Conservation (phyloP, 2,113 vertebrate species). For the Rhynchopsitta pachyrhyncha region DNA sequence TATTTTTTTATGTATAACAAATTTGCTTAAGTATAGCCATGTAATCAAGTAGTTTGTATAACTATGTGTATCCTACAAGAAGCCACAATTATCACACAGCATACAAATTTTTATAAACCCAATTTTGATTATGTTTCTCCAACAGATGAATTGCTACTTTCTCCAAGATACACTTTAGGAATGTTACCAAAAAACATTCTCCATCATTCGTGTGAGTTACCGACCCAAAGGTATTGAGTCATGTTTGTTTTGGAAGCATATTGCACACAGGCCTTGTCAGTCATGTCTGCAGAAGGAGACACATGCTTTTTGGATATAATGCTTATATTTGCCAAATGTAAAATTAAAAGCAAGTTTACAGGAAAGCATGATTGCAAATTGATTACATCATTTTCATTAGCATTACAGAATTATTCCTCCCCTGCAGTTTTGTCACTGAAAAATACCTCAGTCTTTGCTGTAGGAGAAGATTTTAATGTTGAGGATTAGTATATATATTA, state of each 20-base stretch:
- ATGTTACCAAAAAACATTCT: not conserved
- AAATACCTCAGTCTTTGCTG: not conserved
- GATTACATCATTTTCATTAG: constrained; percentile 26
- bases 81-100: not conserved
- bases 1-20: not conserved
- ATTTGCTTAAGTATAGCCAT: not conserved
- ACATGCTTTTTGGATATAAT: not conserved
- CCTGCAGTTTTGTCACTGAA: not conserved
- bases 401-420: constrained; percentile 21
- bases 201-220: not conserved
- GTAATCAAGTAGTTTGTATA: not conserved
- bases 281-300: not conserved
- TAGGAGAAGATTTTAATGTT: not conserved
- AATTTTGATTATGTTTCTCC: not conserved
- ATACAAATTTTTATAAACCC: not conserved
- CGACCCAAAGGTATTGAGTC: constrained; percentile 28
- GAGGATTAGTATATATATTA: not conserved
- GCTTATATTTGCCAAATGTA: not conserved
- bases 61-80: not conserved
- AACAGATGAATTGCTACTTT: not conserved
- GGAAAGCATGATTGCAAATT: constrained; percentile 19
- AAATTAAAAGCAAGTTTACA: constrained; percentile 16
- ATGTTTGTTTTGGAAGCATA: constrained; percentile 37
- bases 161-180: not conserved
- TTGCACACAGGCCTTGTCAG: not conserved